phyloP scores from a whole-genome alignment of 2,888 invertebrate genomes.

The Pycnomerus fuliginosus region DNA sequence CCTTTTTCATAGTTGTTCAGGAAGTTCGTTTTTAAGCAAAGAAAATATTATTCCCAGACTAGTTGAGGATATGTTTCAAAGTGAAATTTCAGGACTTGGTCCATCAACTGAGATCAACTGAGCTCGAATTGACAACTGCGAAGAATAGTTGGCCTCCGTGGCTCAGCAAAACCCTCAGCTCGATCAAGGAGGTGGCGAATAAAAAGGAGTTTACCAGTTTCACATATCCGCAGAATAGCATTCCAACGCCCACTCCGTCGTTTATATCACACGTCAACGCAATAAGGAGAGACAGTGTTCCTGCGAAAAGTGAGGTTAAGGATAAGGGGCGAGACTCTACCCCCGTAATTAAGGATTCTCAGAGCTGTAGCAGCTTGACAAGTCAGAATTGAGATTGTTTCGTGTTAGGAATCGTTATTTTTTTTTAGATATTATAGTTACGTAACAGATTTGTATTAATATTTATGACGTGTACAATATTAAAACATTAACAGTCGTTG shows the following conservation, averaged over 20 bases:
- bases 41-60: not conserved
- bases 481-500: too few species aligned
- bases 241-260: slow-evolving; percentile 37
- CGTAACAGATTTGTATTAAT: too few species aligned
- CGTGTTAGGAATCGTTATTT: too few species aligned
- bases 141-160: slow-evolving; percentile 86
- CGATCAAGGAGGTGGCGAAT: slow-evolving; percentile 72
- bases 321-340: slow-evolving; percentile 47
- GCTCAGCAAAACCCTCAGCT: slow-evolving; percentile 89
- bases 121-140: slow-evolving; percentile 71
- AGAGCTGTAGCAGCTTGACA: slow-evolving; percentile 51
- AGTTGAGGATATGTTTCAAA: not conserved
- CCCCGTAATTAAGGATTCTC: slow-evolving; percentile 50
- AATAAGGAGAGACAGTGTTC: slow-evolving; percentile 55
- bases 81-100: slow-evolving; percentile 69
- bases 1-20: too few species aligned
- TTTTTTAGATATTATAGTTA: too few species aligned
- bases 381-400: slow-evolving; percentile 42
- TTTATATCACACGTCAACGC: slow-evolving; percentile 51
- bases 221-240: slow-evolving; percentile 38
- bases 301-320: slow-evolving; percentile 38
- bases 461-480: too few species aligned
- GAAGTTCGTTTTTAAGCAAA: not conserved
- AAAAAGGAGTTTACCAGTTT: slow-evolving; percentile 54
- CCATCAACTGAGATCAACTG: slow-evolving; percentile 82